Base-by-base conservation (phyloP, 2,888 invertebrate species). In the Oasisia sp. region DNA sequence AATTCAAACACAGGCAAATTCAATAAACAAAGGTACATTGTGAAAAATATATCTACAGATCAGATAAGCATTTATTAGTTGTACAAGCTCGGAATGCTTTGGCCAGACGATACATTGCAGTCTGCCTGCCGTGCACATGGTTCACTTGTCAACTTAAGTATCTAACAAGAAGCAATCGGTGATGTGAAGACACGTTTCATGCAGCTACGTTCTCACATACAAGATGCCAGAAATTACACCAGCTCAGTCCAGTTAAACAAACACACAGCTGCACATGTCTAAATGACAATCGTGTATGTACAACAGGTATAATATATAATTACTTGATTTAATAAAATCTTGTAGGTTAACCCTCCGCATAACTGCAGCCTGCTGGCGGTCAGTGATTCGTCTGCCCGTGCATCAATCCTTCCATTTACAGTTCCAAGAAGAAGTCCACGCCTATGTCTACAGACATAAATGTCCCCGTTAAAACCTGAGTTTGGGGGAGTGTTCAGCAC, bases 11-110 rank as follows among this genome's bases (percentile, higher is more conserved):
- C 19, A 74, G 74, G 27, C 19, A 27, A 74, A 74, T n/a, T 74
- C 74, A 74, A 74, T 27, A 74, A 74, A 74, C 74, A 74, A 74
- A 74, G 74, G 74, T 74, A 74, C 74, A 74, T 74, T 74, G 74
- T 74, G 14, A 1, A 74, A 74, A 74, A 74, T 74, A 27, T 74
- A 19, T 74, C 74, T 74, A 74, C 19, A n/a, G 27, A 74, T 74
- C 19, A 74, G 74, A 74, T 74, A 74, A 74, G 74, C 27, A 74
- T 27, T 74, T 74, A 74, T 74, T 74, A 74, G 74, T 74, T 19
- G 74, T 74, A 74, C 74, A 74, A 74, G n/a, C 74, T 74, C 74
- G 74, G 74, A 74, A 74, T 74, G 74, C 74, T 74, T 74, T 74
- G 74, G 74, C 19, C 74, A 27, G 74, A 74, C 74, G 19, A 19